A percentile compares a stretch with the other conserved stretches of the same genome.
Conservation (phyloP, 2,888 invertebrate genomes). For the Marronus borbonicus region DNA sequence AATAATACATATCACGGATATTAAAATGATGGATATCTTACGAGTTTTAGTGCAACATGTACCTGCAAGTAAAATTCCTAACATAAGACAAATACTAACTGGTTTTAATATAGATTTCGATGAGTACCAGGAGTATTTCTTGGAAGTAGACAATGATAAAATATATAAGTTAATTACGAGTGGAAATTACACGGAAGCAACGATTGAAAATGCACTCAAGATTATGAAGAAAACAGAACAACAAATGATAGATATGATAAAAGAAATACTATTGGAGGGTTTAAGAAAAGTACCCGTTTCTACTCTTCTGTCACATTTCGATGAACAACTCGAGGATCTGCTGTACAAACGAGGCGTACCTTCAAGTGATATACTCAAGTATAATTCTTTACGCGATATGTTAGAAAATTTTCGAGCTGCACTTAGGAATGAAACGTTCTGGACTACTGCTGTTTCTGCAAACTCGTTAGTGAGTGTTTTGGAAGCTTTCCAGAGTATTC, state of each 20-base stretch:
- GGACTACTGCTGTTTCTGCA: conserved; percentile 48
- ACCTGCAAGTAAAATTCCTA: conserved; percentile 29
- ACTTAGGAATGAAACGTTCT: conserved; percentile 50
- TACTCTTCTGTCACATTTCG: not conserved
- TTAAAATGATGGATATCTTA: conserved; percentile 26
- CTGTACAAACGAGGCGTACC: conserved; percentile 21
- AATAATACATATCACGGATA: not conserved
- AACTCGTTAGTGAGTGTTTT: conserved; percentile 48
- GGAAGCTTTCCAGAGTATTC: not conserved
- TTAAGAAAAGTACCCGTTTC: not conserved
- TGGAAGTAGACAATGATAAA: conserved; percentile 45
- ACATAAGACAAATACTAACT: conserved; percentile 43
- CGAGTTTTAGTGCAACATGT: conserved; percentile 45
- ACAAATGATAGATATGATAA: conserved; percentile 46
- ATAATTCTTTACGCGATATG: conserved; percentile 35
- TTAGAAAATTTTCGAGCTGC: conserved; percentile 42
- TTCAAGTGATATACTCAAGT: not conserved
- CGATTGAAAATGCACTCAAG: conserved; percentile 40
- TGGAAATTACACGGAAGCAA: conserved; percentile 52
- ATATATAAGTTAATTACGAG: conserved; percentile 49
- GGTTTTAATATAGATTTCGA: conserved; percentile 49
- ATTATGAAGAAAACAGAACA: conserved; percentile 46
- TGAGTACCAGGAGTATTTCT: conserved; percentile 44
- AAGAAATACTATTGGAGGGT: conserved; percentile 8
- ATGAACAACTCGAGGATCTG: conserved; percentile 42